Percentiles rank a stretch among this genome's conserved stretches.
Conservation (phyloP, 1,140 invertebrate genomes). For the Acromyrmex charruanus region DNA sequence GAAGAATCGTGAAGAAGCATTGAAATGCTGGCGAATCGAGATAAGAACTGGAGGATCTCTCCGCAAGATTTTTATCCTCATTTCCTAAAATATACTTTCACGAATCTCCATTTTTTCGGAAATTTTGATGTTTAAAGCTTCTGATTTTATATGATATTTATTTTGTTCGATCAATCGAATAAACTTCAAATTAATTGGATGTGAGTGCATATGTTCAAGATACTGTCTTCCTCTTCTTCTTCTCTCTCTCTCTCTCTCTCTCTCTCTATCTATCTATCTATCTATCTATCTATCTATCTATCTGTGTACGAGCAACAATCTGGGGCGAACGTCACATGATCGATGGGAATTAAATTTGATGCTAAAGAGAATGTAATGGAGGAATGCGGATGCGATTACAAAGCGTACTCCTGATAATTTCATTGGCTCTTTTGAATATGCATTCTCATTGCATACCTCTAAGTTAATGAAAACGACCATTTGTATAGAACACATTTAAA, state of each 20-base stretch:
- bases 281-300: neutral
- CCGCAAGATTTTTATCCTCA: neutral
- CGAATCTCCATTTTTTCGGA: neutral
- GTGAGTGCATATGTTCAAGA: neutral
- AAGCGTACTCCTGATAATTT: conserved; percentile 42
- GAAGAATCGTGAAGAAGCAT: neutral
- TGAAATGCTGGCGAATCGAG: neutral
- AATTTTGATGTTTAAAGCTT: neutral
- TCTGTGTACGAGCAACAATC: neutral
- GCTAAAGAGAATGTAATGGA: conserved; percentile 11
- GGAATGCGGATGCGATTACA: conserved; percentile 31
- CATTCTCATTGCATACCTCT: neutral
- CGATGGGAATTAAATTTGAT: conserved; percentile 32
- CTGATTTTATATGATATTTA: neutral
- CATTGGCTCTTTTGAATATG: conserved; percentile 3
- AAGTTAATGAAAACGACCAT: conserved; percentile 5
- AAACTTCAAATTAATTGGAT: conserved; percentile 1
- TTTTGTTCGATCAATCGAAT: neutral
- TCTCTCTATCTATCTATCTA: neutral
- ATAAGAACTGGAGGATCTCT: neutral
- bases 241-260: neutral
- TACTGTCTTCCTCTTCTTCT: neutral
- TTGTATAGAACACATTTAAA: neutral
- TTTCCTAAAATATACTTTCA: neutral
- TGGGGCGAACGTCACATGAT: conserved; percentile 35